Evolutionary conservation across 2,797 vertebrate species (phyloP), one percentile per base, ranked within the genome.

Genomic region (Tympanoctomys barrerae): DNA sequence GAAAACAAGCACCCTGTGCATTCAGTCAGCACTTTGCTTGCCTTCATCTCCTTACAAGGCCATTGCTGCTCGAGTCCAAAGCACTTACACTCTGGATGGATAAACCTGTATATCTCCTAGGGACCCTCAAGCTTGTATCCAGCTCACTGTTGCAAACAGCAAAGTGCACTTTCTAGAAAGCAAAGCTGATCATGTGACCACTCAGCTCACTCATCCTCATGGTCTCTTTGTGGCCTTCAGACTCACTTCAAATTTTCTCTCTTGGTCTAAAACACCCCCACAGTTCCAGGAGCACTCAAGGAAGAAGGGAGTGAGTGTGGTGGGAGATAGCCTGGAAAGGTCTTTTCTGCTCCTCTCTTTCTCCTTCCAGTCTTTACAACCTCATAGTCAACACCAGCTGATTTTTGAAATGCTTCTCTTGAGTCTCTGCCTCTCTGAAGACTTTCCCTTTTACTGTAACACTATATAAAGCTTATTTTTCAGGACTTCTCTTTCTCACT

Each of bases 361-460:
- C 61, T 33, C 3, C 42, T 52, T 5, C 33, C 16, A 61, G 42
- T 1, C 6, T 24, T 91, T 64, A 49, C 0, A 39, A 57, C 36
- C 18, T 94, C 18, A 36, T 0, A 31, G 39, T 36, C 61, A 85
- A 82, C 46, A 59, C 5, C 46, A 12, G 64, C 22, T 52, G 31
- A 24, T 28, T 91, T 87, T 95, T 21, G 13, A 75, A 71, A 39
- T 87, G 62, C 36, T 84, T 81, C 59, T 33, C 52, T 88, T 49
- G 78, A 57, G 28, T 52, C 79, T 36, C 33, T 1, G 2, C 49
- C 26, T 33, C 78, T 54, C 28, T 54, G 78, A 91, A 90, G 73
- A 3, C 49, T 96, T 91, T 87, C 10, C 11, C 80, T 19, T 31
- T 85, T 59, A 90, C 46, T 85, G 0, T 33, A 79, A 62, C 28